A percentile compares a stretch with the other conserved stretches of the same genome.
phyloP scores from a whole-genome alignment of 1,140 invertebrate species.

The Tetramorium simillimum region DNA sequence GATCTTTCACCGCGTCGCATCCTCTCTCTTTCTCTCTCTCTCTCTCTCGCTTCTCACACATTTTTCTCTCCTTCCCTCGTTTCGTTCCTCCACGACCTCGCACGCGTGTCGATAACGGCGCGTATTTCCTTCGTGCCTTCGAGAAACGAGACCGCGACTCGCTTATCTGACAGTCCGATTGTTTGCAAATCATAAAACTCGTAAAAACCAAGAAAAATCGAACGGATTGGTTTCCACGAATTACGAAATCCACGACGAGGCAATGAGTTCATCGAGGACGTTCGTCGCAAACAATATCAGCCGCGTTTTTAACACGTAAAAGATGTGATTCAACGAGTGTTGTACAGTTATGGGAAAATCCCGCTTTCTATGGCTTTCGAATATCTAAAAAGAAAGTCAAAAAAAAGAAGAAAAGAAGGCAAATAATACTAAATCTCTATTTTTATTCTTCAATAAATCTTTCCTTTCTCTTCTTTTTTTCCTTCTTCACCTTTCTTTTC shows the following conservation, averaged over 20 bases:
- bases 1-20: conserved; percentile 2
- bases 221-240: conserved; percentile 38
- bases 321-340: conserved; percentile 7
- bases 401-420: not conserved
- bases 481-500: no score
- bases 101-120: conserved; percentile 73
- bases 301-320: not conserved
- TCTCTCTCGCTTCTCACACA: conserved; percentile 32
- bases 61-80: not conserved
- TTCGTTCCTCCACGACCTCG: conserved; percentile 36
- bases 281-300: conserved; percentile 34
- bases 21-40: not conserved
- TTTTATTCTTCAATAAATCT: not conserved
- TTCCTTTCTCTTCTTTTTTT: not conserved
- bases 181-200: conserved; percentile 80
- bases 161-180: conserved; percentile 65
- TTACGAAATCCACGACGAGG: conserved; percentile 38
- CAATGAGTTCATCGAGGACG: conserved; percentile 64
- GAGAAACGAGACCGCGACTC: conserved; percentile 14
- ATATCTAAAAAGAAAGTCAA: not conserved
- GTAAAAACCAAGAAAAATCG: conserved; percentile 57
- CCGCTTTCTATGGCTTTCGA: not conserved
- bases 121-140: conserved; percentile 61
- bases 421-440: not conserved
- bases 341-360: not conserved